These are phyloP conservation scores for Tenthredo notha DNA, from an alignment of 2,888 invertebrate genomes.

Conservation along the genomic window DNA sequence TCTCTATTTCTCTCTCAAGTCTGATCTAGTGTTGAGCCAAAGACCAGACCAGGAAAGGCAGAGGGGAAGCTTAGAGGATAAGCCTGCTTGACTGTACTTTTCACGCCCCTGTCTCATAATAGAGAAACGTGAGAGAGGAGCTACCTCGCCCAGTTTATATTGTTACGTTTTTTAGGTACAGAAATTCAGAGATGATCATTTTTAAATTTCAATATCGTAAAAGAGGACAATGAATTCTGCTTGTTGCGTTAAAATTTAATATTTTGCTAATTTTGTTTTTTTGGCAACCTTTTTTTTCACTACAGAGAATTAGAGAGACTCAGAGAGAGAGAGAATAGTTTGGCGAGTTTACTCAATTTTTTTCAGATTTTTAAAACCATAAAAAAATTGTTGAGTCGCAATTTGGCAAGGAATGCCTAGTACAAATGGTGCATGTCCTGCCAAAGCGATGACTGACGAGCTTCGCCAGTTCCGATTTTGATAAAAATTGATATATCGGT, in stretches of 20 bases:
- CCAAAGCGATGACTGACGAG: not conserved
- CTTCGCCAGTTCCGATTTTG: not conserved
- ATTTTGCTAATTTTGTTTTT: not conserved
- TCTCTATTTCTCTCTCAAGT: not conserved
- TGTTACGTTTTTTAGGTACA: constrained; percentile 4
- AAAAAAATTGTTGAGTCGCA: not conserved
- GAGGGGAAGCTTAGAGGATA: constrained; percentile 58
- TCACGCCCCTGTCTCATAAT: constrained; percentile 71
- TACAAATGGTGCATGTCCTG: not conserved
- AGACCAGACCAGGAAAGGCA: not conserved
- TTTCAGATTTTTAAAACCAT: not conserved
- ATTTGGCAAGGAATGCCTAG: not conserved
- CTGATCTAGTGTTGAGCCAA: not conserved
- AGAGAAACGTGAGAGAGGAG: constrained; percentile 36
- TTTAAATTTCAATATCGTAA: constrained; percentile 16
- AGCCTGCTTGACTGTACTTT: constrained; percentile 76
- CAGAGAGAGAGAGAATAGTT: not conserved
- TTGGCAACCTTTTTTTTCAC: not conserved
- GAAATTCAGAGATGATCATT: constrained; percentile 10
- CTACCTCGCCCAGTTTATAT: constrained; percentile 20
- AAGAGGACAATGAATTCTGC: not conserved
- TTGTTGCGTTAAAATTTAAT: not conserved
- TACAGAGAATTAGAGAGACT: not conserved
- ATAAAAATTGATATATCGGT: not conserved
- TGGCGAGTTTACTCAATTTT: not conserved